Percentiles rank a stretch among this genome's conserved stretches.
phyloP scores from a whole-genome alignment of 2,888 invertebrate species.

The Bellardia pandia region DNA sequence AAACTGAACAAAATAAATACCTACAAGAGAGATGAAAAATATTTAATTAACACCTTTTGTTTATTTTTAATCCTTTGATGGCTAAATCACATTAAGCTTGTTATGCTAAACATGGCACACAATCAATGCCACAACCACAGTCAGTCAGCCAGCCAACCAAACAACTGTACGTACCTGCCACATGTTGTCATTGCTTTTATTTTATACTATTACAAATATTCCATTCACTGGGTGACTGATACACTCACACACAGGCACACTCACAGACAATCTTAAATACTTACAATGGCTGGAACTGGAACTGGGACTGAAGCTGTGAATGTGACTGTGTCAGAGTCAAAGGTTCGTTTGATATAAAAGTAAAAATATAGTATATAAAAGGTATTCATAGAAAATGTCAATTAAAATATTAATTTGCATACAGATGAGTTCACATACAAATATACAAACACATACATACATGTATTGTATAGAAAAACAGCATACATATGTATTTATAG shows the following conservation, averaged over 20 bases:
- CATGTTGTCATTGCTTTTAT: slow-evolving; percentile 54
- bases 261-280: slow-evolving; percentile 19
- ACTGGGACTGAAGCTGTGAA: slow-evolving; percentile 27
- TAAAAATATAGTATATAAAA: slow-evolving; percentile 57
- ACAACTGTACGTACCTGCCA: slow-evolving; percentile 22
- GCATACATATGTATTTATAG: too few relatives aligned
- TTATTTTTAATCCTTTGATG: slow-evolving; percentile 73
- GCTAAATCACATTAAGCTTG: slow-evolving; percentile 72
- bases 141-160: background rate
- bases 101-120: slow-evolving; percentile 67
- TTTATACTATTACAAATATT: slow-evolving; percentile 47
- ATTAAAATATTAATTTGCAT: slow-evolving; percentile 76
- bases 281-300: slow-evolving; percentile 2
- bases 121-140: slow-evolving; percentile 32
- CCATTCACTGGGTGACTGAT: background rate
- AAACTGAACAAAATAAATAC: slow-evolving; percentile 30
- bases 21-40: slow-evolving; percentile 60
- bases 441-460: background rate
- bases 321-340: slow-evolving; percentile 51
- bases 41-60: slow-evolving; percentile 73
- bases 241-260: background rate
- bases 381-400: slow-evolving; percentile 72
- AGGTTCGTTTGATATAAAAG: slow-evolving; percentile 62
- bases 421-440: slow-evolving; percentile 66
- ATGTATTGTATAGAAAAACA: background rate